phyloP scores from a whole-genome alignment of 2,888 invertebrate genomes.

The Amiota minor region DNA sequence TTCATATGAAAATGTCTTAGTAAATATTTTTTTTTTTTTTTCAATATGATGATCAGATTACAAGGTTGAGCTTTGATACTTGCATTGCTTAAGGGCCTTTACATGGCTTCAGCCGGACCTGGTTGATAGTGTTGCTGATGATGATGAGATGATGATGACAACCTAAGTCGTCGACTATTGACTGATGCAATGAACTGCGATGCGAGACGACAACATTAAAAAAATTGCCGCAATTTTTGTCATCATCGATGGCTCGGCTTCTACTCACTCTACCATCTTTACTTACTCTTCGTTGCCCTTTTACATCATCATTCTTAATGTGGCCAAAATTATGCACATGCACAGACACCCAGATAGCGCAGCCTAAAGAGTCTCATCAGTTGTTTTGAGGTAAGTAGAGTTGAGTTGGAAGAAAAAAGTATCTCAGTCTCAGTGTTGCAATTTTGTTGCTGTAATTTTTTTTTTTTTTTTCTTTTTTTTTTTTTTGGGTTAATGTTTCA shows the following conservation, averaged over 20 bases:
- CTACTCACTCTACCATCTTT: background rate
- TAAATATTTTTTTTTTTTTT: too few species aligned
- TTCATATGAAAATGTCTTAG: too few species aligned
- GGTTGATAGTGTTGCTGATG: background rate
- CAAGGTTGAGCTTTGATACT: too few species aligned
- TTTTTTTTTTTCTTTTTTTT: too few species aligned
- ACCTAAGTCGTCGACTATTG: slow-evolving; percentile 2
- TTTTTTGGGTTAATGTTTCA: background rate
- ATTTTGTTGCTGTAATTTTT: too few species aligned
- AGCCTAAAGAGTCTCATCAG: too few species aligned
- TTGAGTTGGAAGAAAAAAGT: too few species aligned
- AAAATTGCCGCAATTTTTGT: slow-evolving; percentile 7
- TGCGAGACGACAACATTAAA: background rate
- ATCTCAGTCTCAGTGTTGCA: too few species aligned
- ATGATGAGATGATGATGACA: background rate
- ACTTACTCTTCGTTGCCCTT: background rate
- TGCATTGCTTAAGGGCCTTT: too few species aligned
- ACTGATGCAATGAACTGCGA: background rate
- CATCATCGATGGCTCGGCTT: slow-evolving; percentile 1
- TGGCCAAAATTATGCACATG: slow-evolving; percentile 4
- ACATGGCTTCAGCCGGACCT: too few species aligned
- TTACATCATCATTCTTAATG: background rate
- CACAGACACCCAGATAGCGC: background rate
- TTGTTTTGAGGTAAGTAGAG: too few species aligned
- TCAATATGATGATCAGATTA: too few species aligned